These are phyloP conservation scores for Pycnonotus jocosus DNA, from an alignment of 2,113 vertebrate genomes.

Conservation along the genomic window DNA sequence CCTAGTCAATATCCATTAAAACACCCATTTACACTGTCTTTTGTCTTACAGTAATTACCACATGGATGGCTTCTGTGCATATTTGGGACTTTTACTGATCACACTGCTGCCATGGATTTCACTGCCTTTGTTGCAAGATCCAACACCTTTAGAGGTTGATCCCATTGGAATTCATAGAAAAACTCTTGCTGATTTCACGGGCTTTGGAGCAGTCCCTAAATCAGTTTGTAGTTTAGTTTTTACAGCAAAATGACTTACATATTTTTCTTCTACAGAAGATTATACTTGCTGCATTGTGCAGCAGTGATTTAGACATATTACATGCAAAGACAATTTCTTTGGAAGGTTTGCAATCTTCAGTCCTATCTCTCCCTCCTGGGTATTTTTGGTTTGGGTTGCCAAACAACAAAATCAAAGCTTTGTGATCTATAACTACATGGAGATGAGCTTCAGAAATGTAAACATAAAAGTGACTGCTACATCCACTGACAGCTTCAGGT, in stretches of 20 bases:
- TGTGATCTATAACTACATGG: not conserved
- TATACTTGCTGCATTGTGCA: not conserved
- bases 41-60: not conserved
- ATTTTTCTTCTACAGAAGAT: not conserved
- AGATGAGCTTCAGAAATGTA: slow-evolving; percentile 14
- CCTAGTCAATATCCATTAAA: not conserved
- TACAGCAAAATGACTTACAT: not conserved
- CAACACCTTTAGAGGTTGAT: not conserved
- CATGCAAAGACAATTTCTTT: not conserved
- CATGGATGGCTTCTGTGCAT: not conserved
- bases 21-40: not conserved
- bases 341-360: not conserved
- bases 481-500: not conserved
- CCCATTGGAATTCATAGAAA: not conserved
- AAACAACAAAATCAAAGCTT: slow-evolving; percentile 11
- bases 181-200: not conserved
- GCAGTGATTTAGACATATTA: not conserved
- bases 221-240: not conserved
- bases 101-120: not conserved
- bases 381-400: not conserved
- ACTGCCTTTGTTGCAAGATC: not conserved
- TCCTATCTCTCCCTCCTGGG: not conserved
- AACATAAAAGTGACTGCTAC: not conserved
- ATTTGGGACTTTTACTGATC: not conserved
- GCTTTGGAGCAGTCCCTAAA: not conserved